phyloP scores from a whole-genome alignment of 2,113 vertebrate species.

The Rhabdornis inornatus region DNA sequence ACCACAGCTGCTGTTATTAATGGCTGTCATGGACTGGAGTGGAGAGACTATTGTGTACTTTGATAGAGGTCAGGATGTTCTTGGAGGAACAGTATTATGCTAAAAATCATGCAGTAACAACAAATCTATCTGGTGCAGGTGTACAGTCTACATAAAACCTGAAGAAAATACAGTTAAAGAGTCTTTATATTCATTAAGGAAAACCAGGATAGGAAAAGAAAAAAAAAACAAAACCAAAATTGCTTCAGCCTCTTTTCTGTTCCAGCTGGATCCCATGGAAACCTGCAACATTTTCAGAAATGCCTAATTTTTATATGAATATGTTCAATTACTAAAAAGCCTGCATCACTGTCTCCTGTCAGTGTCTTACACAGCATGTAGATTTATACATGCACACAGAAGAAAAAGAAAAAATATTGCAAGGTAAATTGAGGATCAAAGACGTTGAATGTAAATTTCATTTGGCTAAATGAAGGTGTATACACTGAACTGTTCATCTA shows the following conservation, averaged over 20 bases:
- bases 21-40: not conserved
- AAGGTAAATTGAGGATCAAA: not conserved
- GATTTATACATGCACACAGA: not conserved
- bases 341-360: not conserved
- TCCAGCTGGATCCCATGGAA: constrained; percentile 31
- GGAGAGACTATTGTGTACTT: not conserved
- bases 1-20: not conserved
- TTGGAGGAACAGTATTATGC: not conserved
- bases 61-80: not conserved
- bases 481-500: not conserved
- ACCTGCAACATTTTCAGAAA: not conserved
- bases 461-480: not conserved
- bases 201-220: not conserved
- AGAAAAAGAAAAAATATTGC: not conserved
- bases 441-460: not conserved
- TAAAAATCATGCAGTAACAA: not conserved
- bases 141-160: not conserved
- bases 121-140: not conserved
- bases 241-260: not conserved
- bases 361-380: not conserved
- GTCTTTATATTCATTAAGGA: not conserved
- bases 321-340: not conserved
- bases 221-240: not conserved
- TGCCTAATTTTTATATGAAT: constrained; percentile 1
- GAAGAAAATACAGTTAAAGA: not conserved